phyloP scores from a whole-genome alignment of 2,113 vertebrate species.

The Nerophis lumbriciformis region DNA sequence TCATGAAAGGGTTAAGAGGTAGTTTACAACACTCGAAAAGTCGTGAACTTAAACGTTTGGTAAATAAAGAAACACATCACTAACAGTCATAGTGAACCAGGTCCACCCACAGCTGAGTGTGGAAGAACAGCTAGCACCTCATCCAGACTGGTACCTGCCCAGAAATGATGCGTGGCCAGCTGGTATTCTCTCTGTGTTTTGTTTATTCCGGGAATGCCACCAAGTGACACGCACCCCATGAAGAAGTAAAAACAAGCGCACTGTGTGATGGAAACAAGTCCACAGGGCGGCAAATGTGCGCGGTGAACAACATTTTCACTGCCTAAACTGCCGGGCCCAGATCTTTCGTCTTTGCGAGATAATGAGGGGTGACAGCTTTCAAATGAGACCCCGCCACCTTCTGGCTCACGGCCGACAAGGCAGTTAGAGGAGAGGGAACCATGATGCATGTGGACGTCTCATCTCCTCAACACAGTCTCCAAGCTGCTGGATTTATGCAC shows the following conservation, averaged over 20 bases:
- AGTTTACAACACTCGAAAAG: no score
- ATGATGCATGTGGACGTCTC: constrained; percentile 16
- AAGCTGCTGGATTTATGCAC: constrained; percentile 25
- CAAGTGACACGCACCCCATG: not conserved
- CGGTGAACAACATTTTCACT: constrained; percentile 27
- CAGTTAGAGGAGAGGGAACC: constrained; percentile 37
- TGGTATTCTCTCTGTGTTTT: no score
- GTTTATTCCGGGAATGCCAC: no score
- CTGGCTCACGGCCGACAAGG: constrained; percentile 37
- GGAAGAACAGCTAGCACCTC: no score
- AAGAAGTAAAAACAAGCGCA: not conserved
- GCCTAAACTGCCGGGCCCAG: constrained; percentile 41
- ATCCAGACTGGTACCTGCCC: no score
- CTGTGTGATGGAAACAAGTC: not conserved
- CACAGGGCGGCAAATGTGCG: constrained; percentile 7
- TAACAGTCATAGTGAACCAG: no score
- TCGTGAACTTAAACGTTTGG: no score
- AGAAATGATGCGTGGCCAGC: no score
- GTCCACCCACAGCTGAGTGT: no score
- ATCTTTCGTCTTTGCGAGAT: constrained; percentile 47
- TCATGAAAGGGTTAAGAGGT: no score
- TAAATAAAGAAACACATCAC: no score
- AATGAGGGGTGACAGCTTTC: constrained; percentile 61
- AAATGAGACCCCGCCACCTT: constrained; percentile 56
- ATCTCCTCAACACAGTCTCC: not conserved